Evolutionary conservation across 2,113 vertebrate genomes (phyloP), one percentile per base, ranked within the genome.

Genomic region (Gorsachius goisagi): DNA sequence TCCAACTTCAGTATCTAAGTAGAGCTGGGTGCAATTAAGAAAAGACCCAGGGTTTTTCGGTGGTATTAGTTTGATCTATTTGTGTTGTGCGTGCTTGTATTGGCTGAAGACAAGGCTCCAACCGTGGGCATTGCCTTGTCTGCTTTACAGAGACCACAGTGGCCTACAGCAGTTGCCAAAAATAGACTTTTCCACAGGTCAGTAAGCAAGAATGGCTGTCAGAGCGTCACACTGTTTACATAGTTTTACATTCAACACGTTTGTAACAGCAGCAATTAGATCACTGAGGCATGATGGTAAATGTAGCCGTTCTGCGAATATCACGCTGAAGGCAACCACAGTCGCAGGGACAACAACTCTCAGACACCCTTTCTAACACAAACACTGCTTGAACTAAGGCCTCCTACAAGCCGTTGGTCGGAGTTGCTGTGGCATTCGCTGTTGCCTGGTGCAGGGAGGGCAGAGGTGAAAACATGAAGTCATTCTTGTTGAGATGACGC

Each of bases 131-230:
- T 2, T 63, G 95, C 86, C 87, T 76, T 30, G 75, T 59, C 81
- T 74, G 76, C 68, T 85, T 92, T 82, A 32, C 83, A 88, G n/a
- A 33, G 6, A 88, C 86, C 62, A 50, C 13, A 89, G 59, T 72
- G 81, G 76, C 95, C 94, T 66, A 50, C 13, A 79, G 92, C 96
- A 78, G 75, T 95, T 96, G 97, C 97, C 97, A 98, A 98, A 98
- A 98, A 97, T 97, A 98, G 97, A 71, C 67, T 92, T 97, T 96
- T 82, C 58, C 96, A 78, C 95, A 97, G 97, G 96, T 98, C 98
- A 98, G 87, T 88, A 79, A 91, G 82, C 97, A 97, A 90, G 93
- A 97, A 97, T 91, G 95, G 93, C 91, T 88, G 95, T 49, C 76
- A 35, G 52, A 92, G 72, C 77, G 15, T 93, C 89, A 41, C 74